Evolutionary conservation across 2,113 vertebrate genomes (phyloP).

Genomic region (Bostrychus sinensis): DNA sequence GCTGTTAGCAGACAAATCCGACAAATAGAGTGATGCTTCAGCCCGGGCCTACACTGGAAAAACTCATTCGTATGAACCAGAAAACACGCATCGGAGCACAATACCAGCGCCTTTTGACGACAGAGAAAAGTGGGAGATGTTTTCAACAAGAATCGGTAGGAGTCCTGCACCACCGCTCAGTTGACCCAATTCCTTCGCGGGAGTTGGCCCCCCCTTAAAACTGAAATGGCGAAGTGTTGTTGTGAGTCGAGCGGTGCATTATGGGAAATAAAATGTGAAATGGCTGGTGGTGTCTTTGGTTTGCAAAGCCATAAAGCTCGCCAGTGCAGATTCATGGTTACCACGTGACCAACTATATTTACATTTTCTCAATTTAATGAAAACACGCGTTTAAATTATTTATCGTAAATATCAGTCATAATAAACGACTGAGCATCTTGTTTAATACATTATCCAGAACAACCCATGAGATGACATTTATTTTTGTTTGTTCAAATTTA

Average conservation of each 20-base stretch:
- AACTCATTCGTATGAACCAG: slow-evolving; percentile 47
- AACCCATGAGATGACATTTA: too few species aligned
- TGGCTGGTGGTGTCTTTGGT: slow-evolving; percentile 66
- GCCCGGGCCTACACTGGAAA: slow-evolving; percentile 63
- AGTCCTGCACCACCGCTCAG: not conserved
- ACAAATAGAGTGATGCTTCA: slow-evolving; percentile 47
- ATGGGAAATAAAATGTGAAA: slow-evolving; percentile 69
- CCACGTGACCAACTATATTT: too few species aligned
- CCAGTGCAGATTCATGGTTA: fast-evolving
- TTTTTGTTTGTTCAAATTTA: too few species aligned
- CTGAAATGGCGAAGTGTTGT: slow-evolving; percentile 81
- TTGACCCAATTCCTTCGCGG: slow-evolving; percentile 65
- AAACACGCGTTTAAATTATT: too few species aligned
- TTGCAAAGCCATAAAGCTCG: too few species aligned
- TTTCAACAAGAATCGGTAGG: slow-evolving; percentile 10
- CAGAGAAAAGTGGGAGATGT: not conserved
- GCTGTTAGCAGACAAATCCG: slow-evolving; percentile 59
- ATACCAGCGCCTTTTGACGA: not conserved
- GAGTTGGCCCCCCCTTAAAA: slow-evolving; percentile 32
- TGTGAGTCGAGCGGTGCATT: slow-evolving; percentile 61
- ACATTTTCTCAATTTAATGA: too few species aligned
- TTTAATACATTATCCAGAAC: too few species aligned
- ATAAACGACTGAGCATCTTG: too few species aligned
- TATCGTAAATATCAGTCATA: too few species aligned
- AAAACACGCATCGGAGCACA: slow-evolving; percentile 54